These are phyloP conservation scores for Heliothis virescens DNA, from an alignment of 1,140 invertebrate genomes.

Conservation along the genomic window DNA sequence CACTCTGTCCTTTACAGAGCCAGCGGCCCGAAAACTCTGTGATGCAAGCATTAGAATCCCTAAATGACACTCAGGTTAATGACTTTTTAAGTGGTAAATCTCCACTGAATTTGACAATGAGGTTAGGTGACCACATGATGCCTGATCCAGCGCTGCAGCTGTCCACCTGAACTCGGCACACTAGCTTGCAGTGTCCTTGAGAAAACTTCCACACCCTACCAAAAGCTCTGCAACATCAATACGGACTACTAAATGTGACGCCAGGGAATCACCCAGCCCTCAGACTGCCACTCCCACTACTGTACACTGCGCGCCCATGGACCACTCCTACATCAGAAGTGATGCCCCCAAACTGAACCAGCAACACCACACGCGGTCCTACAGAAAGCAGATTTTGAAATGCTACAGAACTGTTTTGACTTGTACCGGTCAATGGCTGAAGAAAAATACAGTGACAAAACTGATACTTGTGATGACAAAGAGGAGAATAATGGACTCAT, in stretches of 20 bases:
- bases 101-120: conserved; percentile 97
- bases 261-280: conserved; percentile 70
- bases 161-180: conserved; percentile 89
- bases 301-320: conserved; percentile 44
- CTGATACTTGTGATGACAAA: conserved; percentile 57
- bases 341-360: conserved; percentile 62
- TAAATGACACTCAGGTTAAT: conserved; percentile 97
- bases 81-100: conserved; percentile 97
- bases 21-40: conserved; percentile 97
- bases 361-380: conserved; percentile 65
- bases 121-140: conserved; percentile 98
- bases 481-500: conserved; percentile 70
- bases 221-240: conserved; percentile 64
- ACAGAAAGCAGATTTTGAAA: conserved; percentile 86
- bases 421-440: conserved; percentile 82
- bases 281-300: conserved; percentile 59
- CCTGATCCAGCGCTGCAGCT: conserved; percentile 97
- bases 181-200: conserved; percentile 71
- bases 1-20: conserved; percentile 88
- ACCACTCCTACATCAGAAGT: conserved; percentile 41
- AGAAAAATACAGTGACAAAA: conserved; percentile 77
- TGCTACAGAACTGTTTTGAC: conserved; percentile 86
- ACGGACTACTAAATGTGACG: conserved; percentile 69
- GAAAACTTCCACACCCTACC: conserved; percentile 73
- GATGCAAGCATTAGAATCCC: conserved; percentile 97